A percentile compares a stretch with the other conserved stretches of the same genome.
Evolutionary conservation across 2,797 vertebrate species (phyloP).

Genomic region (Sylvia borin): DNA sequence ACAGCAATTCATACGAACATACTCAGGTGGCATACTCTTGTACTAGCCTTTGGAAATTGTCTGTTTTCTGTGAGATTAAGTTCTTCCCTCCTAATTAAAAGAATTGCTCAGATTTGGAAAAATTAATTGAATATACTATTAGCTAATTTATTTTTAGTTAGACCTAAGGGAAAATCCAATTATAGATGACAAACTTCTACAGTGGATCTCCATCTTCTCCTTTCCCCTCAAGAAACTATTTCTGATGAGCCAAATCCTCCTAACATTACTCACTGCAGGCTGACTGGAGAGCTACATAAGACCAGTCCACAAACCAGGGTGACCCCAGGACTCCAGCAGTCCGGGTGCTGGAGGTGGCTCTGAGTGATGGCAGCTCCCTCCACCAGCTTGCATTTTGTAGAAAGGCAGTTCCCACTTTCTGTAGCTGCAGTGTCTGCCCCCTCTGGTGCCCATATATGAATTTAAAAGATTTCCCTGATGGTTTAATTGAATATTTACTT

Average conservation of each 20-base stretch:
- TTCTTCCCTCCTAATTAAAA: slow-evolving; percentile 62
- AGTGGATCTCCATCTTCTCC: background rate
- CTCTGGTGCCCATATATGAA: background rate
- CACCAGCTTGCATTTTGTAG: background rate
- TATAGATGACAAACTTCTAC: background rate
- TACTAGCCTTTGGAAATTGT: slow-evolving; percentile 43
- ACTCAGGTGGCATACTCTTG: slow-evolving; percentile 17
- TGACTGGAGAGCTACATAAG: background rate
- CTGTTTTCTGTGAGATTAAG: slow-evolving; percentile 57
- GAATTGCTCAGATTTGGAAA: slow-evolving; percentile 44
- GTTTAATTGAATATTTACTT: background rate
- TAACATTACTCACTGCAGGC: background rate
- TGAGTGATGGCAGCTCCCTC: background rate
- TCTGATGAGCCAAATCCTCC: background rate
- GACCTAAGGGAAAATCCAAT: slow-evolving; percentile 57
- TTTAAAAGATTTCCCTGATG: background rate
- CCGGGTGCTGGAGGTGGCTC: background rate
- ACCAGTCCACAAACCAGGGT: background rate
- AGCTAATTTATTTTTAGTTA: slow-evolving; percentile 66
- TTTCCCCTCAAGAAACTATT: background rate
- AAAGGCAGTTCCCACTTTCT: background rate
- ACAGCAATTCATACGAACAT: background rate
- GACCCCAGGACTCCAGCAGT: background rate
- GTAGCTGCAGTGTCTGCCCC: background rate
- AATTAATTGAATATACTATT: slow-evolving; percentile 68